phyloP scores from a whole-genome alignment of 2,113 vertebrate genomes.

The Eubucco bourcierii region DNA sequence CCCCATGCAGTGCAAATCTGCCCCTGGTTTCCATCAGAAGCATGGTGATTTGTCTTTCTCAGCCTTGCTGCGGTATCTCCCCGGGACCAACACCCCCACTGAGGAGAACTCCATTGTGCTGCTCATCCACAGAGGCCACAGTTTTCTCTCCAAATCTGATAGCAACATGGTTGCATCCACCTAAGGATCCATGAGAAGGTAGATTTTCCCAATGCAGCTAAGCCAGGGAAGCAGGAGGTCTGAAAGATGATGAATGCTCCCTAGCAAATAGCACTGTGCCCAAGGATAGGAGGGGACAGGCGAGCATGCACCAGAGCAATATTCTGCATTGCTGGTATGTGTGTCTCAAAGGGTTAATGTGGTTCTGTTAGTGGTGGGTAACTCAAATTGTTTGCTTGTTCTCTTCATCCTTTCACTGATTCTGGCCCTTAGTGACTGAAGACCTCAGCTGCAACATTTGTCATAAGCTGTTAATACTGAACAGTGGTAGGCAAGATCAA shows the following conservation, averaged over 20 bases:
- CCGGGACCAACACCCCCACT: accelerated
- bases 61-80: neutral
- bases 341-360: neutral
- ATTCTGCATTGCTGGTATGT: accelerated
- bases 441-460: neutral
- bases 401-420: neutral
- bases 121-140: accelerated
- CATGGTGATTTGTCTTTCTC: neutral
- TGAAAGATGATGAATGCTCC: accelerated
- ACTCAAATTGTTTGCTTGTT: neutral
- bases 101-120: neutral
- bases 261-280: neutral
- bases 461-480: neutral
- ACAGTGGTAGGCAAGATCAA: neutral
- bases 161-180: accelerated
- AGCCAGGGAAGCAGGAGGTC: neutral
- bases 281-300: accelerated
- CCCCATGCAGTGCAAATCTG: accelerated
- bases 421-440: neutral
- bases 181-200: accelerated
- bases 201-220: neutral
- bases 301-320: accelerated
- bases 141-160: neutral
- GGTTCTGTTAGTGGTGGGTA: accelerated
- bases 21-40: neutral